Percentiles rank a stretch among this genome's conserved stretches.
Evolutionary conservation across 2,797 vertebrate species (phyloP).

Genomic region (Notoglanidium macrostoma): DNA sequence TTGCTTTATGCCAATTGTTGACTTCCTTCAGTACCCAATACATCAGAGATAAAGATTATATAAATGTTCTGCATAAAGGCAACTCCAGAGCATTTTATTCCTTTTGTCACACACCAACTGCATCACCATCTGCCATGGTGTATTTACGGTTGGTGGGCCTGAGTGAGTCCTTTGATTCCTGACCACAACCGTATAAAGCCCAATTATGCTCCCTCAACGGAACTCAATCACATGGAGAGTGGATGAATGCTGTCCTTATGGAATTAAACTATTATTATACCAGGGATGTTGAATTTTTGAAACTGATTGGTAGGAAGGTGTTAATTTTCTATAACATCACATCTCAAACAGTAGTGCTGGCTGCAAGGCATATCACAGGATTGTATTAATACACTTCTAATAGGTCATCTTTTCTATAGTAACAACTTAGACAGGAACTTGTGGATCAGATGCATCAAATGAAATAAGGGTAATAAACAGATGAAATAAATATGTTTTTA

Average conservation of each 20-base stretch:
- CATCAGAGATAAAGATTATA: background rate
- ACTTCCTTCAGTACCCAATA: background rate
- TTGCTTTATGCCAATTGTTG: background rate
- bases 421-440: background rate
- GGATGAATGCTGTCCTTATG: background rate
- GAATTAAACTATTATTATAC: background rate
- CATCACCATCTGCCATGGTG: background rate
- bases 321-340: background rate
- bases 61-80: background rate
- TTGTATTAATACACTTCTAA: background rate
- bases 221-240: background rate
- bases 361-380: background rate
- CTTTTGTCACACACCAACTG: background rate
- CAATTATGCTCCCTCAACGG: background rate
- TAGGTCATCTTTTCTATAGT: background rate
- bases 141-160: background rate
- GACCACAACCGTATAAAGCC: background rate
- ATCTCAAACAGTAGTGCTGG: background rate
- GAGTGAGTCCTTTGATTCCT: background rate
- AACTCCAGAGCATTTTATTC: background rate
- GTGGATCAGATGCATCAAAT: background rate
- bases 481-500: background rate
- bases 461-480: background rate
- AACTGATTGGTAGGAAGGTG: background rate
- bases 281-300: background rate